Percentiles rank a stretch among this genome's conserved stretches.
Conservation (phyloP, 2,797 vertebrate genomes). For the Danio choprae region DNA sequence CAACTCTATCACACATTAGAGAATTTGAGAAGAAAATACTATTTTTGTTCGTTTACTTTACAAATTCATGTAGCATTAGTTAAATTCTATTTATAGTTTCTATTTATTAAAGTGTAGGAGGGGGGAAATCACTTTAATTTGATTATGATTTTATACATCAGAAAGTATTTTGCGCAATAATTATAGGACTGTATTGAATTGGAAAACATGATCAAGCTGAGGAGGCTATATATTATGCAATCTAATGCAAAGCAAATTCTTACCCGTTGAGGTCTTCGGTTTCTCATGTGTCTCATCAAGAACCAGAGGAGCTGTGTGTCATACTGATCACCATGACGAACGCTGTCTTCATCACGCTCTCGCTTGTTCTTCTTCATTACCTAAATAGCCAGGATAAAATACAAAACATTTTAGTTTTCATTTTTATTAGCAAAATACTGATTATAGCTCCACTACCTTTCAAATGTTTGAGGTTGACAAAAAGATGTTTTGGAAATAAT, state of each 20-base stretch:
- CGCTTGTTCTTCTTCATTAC: slow-evolving; percentile 98
- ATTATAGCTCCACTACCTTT: not conserved
- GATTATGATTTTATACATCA: not conserved
- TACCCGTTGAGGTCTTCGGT: slow-evolving; percentile 89
- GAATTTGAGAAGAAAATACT: no score
- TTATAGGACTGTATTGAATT: not conserved
- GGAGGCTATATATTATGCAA: not conserved
- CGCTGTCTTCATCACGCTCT: slow-evolving; percentile 91
- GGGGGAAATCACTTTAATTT: not conserved
- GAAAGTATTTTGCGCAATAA: not conserved
- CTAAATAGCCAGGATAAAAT: slow-evolving; percentile 67
- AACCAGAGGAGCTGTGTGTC: slow-evolving; percentile 98
- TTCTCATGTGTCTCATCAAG: slow-evolving; percentile 96
- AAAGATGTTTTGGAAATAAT: not conserved
- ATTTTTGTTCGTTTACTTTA: no score
- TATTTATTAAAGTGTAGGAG: not conserved
- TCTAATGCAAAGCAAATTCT: slow-evolving; percentile 51
- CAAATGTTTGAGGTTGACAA: not conserved
- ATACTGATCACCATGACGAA: slow-evolving; percentile 92
- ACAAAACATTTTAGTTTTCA: not conserved
- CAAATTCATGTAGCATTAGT: no score
- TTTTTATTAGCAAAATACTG: not conserved
- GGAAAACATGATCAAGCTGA: not conserved
- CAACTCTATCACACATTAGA: not conserved
- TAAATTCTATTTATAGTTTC: not conserved